These are phyloP conservation scores for Thomomys bottae DNA, from an alignment of 2,113 vertebrate species.

Conservation along the genomic window DNA sequence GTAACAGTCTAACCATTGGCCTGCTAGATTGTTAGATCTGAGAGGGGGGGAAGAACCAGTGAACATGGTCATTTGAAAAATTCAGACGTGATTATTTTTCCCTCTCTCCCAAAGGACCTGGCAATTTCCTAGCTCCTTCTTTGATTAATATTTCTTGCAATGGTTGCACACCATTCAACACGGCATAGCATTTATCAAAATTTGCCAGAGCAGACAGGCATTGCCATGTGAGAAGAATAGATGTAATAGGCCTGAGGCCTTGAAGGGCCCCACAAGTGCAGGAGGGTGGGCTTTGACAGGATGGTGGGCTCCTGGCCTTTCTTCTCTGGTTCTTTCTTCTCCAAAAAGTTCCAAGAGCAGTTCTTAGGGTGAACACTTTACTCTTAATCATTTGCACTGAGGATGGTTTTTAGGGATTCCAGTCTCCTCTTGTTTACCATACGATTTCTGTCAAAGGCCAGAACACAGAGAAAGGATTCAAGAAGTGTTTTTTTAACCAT, in stretches of 20 bases:
- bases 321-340: constrained; percentile 1
- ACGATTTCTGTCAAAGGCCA: neutral
- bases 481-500: neutral
- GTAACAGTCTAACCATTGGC: neutral
- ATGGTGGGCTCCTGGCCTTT: neutral
- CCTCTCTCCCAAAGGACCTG: constrained; percentile 7
- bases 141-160: constrained; percentile 73
- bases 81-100: constrained; percentile 67
- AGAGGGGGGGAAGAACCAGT: neutral
- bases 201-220: constrained; percentile 83
- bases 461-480: neutral
- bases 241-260: constrained; percentile 35
- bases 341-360: neutral
- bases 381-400: rapidly evolving
- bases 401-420: neutral
- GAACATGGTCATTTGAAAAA: constrained; percentile 55
- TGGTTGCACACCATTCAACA: constrained; percentile 74
- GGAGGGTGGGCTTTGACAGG: neutral
- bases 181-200: constrained; percentile 85
- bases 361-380: neutral
- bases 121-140: constrained; percentile 63
- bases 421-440: neutral
- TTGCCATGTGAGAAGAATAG: constrained; percentile 67
- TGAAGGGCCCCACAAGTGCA: constrained; percentile 17
- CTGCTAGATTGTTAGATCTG: constrained; percentile 53